Percentiles rank a stretch among this genome's conserved stretches.
phyloP scores from a whole-genome alignment of 2,797 vertebrate genomes.

The Meriones psammophilus region DNA sequence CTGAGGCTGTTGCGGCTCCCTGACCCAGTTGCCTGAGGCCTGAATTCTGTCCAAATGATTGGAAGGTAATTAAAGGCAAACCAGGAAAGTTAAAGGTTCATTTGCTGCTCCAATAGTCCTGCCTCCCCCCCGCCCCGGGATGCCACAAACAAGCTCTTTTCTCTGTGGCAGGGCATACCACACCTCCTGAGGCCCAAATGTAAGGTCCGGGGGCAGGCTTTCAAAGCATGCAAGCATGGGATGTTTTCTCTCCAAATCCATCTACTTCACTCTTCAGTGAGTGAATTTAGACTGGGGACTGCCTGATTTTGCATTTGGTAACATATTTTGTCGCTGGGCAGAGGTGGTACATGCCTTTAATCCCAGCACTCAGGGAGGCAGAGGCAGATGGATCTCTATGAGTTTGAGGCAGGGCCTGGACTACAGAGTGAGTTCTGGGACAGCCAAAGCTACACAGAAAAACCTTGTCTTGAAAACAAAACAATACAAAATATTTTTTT shows the following conservation, averaged over 20 bases:
- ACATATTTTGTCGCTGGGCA: neutral
- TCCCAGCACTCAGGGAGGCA: too few relatives aligned
- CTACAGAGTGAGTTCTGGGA: too few relatives aligned
- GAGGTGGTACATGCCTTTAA: too few relatives aligned
- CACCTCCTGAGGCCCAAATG: neutral
- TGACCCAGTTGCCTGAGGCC: neutral
- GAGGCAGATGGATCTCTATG: too few relatives aligned
- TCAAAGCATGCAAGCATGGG: too few relatives aligned
- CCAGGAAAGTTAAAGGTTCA: neutral
- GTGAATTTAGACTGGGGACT: neutral
- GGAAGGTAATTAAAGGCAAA: neutral
- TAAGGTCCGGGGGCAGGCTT: too few relatives aligned
- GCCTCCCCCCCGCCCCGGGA: neutral
- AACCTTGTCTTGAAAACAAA: neutral
- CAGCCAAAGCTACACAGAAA: too few relatives aligned
- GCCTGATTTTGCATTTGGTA: neutral
- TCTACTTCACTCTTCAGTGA: neutral
- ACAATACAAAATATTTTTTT: neutral
- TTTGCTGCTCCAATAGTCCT: neutral
- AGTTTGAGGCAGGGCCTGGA: too few relatives aligned
- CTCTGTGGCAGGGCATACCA: too few relatives aligned
- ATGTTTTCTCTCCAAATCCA: conserved; percentile 15
- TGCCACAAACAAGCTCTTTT: neutral
- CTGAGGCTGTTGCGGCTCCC: neutral
- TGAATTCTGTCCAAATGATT: conserved; percentile 4